Evolutionary conservation across 2,113 vertebrate species (phyloP), one percentile per base, ranked within the genome.

Genomic region (Toxotes chatareus): DNA sequence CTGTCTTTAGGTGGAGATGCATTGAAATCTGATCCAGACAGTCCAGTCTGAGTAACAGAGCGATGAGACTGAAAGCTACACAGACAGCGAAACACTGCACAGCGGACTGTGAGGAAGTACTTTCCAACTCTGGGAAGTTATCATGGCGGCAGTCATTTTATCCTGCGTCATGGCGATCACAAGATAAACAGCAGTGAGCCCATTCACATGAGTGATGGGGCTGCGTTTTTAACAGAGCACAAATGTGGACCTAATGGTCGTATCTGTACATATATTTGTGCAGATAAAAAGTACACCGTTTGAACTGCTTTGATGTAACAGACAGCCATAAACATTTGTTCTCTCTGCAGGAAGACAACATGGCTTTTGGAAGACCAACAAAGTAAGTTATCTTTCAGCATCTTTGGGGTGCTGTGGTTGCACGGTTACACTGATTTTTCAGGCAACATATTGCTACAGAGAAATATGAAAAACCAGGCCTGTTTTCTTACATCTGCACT

Each of bases 321-420:
- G 27, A 40, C 11, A 51, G 5, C 4, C 27, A 32, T 23, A 31
- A 36, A 67, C 1, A 16, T 21, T 7, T 21, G 40, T 17, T 42
- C 65, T 68, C 87, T 75, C 72, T 84, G 78, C 90, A 99, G 98
- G 98, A 99, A 85, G 98, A 99, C 95, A 99, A 98, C 95, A 99
- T 99, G 98, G 98, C 97, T 17, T 99, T 99, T 92, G 98, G 98
- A 86, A 97, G 95, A 88, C 98, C 98, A n/a, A 98, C 97, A 91
- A 99, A 99, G 98, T 99, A 93, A 97, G 97, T 86, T 8, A 19
- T 51, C 27, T 27, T 27, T 76, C 3, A 67, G 47, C 61, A 63
- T 51, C 0, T 10, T 59, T 17, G 1, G 3, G 2, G 2, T 32
- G 4, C 56, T 51, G 1, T 34, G 27, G 11, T 59, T 16, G 59